phyloP scores from a whole-genome alignment of 2,888 invertebrate genomes.

The Pristionchus maxplancki region DNA sequence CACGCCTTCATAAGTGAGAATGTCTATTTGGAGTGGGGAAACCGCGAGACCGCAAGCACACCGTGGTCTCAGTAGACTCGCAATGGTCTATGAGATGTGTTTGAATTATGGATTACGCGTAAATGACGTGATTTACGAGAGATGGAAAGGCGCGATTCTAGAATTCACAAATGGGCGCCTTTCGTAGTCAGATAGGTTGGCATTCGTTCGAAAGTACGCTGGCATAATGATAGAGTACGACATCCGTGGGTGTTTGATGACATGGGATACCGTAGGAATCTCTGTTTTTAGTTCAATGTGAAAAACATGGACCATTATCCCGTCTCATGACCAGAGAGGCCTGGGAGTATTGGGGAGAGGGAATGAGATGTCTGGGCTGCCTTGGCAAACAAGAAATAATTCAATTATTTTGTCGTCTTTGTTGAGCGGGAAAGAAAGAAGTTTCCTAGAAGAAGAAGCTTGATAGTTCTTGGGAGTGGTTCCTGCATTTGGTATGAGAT shows the following conservation, averaged over 20 bases:
- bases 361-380: neutral
- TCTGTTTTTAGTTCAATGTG: neutral
- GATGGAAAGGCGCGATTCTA: neutral
- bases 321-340: slow-evolving; percentile 1
- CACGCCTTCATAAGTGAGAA: neutral
- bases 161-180: neutral
- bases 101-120: slow-evolving; percentile 23
- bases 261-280: neutral
- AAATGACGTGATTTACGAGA: neutral
- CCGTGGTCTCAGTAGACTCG: neutral
- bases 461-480: neutral
- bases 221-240: neutral
- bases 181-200: neutral
- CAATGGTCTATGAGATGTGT: neutral
- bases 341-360: neutral
- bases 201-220: neutral
- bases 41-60: slow-evolving; percentile 7
- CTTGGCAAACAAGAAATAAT: neutral
- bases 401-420: slow-evolving; percentile 16
- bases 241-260: neutral
- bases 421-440: neutral
- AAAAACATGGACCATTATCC: neutral
- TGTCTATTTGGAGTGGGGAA: neutral
- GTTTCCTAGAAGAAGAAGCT: neutral
- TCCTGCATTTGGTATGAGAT: slow-evolving; percentile 6